Conservation (phyloP, 2,888 invertebrate genomes). For the Euspilapteryx auroguttella region DNA sequence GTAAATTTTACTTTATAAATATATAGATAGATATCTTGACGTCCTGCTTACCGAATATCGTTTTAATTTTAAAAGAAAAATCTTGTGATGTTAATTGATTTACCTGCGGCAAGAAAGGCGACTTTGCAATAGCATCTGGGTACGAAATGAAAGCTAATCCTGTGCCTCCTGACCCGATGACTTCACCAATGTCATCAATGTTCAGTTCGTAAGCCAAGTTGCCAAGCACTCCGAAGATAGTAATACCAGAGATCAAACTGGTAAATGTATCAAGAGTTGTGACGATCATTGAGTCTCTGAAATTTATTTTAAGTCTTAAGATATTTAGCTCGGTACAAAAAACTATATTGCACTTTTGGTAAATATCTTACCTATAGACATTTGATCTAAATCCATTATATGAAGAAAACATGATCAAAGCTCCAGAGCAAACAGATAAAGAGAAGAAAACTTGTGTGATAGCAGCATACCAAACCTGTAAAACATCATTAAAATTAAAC, state of each 20-base stretch:
- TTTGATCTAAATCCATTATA: conserved; percentile 74
- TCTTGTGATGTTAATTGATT: conserved; percentile 5
- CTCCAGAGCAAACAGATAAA: conserved; percentile 73
- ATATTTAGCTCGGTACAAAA: background rate
- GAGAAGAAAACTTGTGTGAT: conserved; percentile 82
- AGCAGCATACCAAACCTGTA: conserved; percentile 79
- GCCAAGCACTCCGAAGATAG: conserved; percentile 82
- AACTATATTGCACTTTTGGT: no score
- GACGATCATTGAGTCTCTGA: conserved; percentile 78
- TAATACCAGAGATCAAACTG: conserved; percentile 77
- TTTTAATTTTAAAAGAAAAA: no score
- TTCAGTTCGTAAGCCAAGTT: conserved; percentile 71
- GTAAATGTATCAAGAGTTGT: conserved; percentile 81
- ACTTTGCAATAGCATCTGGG: conserved; percentile 80
- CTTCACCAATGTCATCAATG: conserved; percentile 60
- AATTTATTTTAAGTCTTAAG: conserved; percentile 7
- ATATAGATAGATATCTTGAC: no score
- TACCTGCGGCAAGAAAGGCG: conserved; percentile 74
- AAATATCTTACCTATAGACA: conserved; percentile 74
- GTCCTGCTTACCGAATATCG: no score
- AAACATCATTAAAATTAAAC: conserved; percentile 4
- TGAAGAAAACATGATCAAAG: conserved; percentile 78
- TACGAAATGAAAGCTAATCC: conserved; percentile 84
- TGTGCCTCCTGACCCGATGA: conserved; percentile 73
- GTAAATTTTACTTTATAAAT: no score